Percentiles rank a stretch among this genome's conserved stretches.
phyloP scores from a whole-genome alignment of 2,797 vertebrate species.

The Poeciliopsis gracilis region DNA sequence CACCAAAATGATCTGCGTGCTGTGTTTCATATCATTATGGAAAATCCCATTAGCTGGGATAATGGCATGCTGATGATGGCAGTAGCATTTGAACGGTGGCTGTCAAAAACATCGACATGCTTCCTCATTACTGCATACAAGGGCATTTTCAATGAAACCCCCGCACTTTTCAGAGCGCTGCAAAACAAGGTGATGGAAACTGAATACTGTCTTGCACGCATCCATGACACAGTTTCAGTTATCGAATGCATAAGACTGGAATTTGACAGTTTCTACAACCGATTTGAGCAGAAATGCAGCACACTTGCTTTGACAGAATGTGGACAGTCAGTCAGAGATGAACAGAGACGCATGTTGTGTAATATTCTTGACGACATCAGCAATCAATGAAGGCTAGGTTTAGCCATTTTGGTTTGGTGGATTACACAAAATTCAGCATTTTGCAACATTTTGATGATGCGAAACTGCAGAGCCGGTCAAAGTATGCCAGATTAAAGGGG shows the following conservation, averaged over 20 bases:
- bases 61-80: background rate
- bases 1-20: background rate
- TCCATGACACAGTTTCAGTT: background rate
- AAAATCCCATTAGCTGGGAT: background rate
- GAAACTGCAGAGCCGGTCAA: too few relatives aligned
- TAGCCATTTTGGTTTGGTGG: background rate
- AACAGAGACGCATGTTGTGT: background rate
- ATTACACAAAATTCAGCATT: too few relatives aligned
- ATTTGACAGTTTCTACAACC: background rate
- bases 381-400: background rate
- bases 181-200: background rate
- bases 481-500: too few relatives aligned
- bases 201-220: background rate
- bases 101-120: background rate
- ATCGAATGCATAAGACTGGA: background rate
- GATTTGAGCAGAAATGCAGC: background rate
- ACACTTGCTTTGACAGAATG: background rate
- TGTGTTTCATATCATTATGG: background rate
- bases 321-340: background rate
- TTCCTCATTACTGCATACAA: background rate
- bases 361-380: background rate
- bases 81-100: background rate
- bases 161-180: background rate
- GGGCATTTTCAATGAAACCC: background rate
- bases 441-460: too few relatives aligned